Base-by-base conservation (phyloP, 92 coral and sea anemone genomes). In the Diadumene lineata region DNA sequence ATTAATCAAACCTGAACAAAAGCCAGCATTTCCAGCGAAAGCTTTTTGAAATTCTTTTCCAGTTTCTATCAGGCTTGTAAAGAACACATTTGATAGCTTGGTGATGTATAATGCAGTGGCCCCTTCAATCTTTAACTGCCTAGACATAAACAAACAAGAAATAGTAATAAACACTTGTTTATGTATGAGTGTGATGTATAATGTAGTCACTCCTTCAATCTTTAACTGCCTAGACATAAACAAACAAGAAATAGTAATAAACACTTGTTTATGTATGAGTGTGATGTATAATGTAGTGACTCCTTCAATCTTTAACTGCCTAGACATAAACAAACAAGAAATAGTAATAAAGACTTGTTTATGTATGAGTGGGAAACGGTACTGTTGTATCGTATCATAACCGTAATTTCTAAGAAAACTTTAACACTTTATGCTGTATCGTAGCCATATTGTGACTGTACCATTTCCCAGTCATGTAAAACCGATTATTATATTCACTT, bases 291-390 rank as follows among this genome's bases (percentile, higher is more conserved):
- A 72, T 23, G 97, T 83, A 13, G 98, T 94, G 13, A 94, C 97
- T 11, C 98, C 98, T 80, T 94, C 98, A 31, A 94, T 94, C 92
- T 94, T 94, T 15, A 94, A 80, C 68, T 94, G 98, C 53, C 98
- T 94, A 69, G 11, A 62, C 16, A 79, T 21, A 7, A 27, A 2
- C 17, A n/a, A n/a, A n/a, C n/a, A n/a, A n/a, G n/a, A n/a, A n/a
- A n/a, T n/a, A n/a, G n/a, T n/a, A n/a, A n/a, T n/a, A n/a, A n/a
- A n/a, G n/a, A n/a, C n/a, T n/a, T n/a, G n/a, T n/a, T n/a, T n/a
- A n/a, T n/a, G n/a, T n/a, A n/a, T n/a, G n/a, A n/a, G n/a, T n/a
- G 93, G 69, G 78, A 94, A n/a, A n/a, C n/a, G n/a, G n/a, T n/a
- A n/a, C n/a, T n/a, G n/a, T n/a, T n/a, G n/a, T n/a, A n/a, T n/a